Base-by-base conservation (phyloP, 2,888 invertebrate species). In the Thalpophila matura region DNA sequence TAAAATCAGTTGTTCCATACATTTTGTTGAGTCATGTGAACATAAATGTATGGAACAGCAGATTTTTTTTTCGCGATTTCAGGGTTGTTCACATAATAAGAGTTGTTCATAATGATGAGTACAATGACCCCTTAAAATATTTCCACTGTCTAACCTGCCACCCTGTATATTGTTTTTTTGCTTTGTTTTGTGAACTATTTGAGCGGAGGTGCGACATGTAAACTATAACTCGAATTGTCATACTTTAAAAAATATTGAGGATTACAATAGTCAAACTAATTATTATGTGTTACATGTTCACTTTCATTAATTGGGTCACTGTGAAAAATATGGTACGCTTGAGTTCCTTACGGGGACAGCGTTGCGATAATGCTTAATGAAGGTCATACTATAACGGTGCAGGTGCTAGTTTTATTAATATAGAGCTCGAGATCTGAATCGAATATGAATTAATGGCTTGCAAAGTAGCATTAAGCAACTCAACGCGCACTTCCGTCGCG, bases 371-470 rank as follows among this genome's bases (percentile, higher is more conserved):
- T 74, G 47, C 35, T 74, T 83, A 83, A 86, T 83, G 85, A 84
- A 84, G 86, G 81, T 82, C 80, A 71, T 61, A 66, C 72, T 66
- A 66, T 87, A 89, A 90, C 87, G 86, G 87, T 85, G 74, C 79
- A 80, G 74, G 74, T 80, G 82, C 79, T 84, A 77, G 78, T 79
- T n/a, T n/a, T 84, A 82, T 81, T 83, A 78, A 78, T 80, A 74
- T 79, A 79, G 79, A 78, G 65, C 60, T 63, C 66, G n/a, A n/a
- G n/a, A 73, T 72, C 76, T 76, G 86, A 64, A 54, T 75, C 47
- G 91, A 89, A 92, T 92, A 91, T 81, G 84, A 90, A 92, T 89
- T 81, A 86, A 85, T 67, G 70, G 74, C 66, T 84, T 78, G 80
- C 79, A 62, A 81, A 82, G 80, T 82, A 74, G 74, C 71, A 76